A percentile compares a stretch with the other conserved stretches of the same genome.
phyloP scores from a whole-genome alignment of 2,113 vertebrate species.

The Odontesthes bonariensis region DNA sequence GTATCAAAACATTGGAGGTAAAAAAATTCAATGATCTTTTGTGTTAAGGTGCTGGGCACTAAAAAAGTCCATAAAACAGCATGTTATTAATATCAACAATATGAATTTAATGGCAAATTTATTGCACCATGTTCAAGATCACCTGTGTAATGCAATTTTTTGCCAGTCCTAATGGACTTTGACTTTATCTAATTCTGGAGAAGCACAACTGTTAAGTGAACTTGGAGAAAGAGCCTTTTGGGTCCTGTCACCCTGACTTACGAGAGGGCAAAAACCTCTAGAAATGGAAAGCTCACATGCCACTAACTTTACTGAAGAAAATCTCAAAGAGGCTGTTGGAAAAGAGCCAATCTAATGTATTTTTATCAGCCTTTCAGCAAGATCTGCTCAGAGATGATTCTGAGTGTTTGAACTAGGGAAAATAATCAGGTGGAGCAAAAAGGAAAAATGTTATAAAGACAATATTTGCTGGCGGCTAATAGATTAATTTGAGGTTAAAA shows the following conservation, averaged over 20 bases:
- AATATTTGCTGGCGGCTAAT: background rate
- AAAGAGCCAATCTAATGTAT: constrained; percentile 35
- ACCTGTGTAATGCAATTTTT: constrained; percentile 11
- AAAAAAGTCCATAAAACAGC: constrained; percentile 12
- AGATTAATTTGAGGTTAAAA: constrained; percentile 27
- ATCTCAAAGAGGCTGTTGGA: constrained; percentile 9
- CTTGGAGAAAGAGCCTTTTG: background rate
- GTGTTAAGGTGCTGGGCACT: background rate
- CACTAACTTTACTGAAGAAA: constrained; percentile 22
- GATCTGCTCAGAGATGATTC: constrained; percentile 2
- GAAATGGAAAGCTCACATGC: constrained; percentile 18
- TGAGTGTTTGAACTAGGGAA: background rate
- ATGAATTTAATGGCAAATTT: constrained; percentile 4
- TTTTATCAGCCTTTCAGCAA: constrained; percentile 19
- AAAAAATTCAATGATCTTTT: constrained; percentile 33
- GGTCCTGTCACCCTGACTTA: constrained; percentile 11
- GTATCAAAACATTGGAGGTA: constrained; percentile 51
- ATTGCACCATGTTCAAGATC: constrained; percentile 10
- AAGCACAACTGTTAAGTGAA: constrained; percentile 8
- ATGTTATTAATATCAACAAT: constrained; percentile 20
- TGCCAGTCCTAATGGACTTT: background rate
- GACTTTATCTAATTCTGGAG: background rate
- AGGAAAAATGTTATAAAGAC: background rate
- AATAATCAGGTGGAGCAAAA: background rate
- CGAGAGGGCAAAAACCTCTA: constrained; percentile 10